Evolutionary conservation across 2,113 vertebrate species (phyloP).

Genomic region (Sylvilagus bachmani): DNA sequence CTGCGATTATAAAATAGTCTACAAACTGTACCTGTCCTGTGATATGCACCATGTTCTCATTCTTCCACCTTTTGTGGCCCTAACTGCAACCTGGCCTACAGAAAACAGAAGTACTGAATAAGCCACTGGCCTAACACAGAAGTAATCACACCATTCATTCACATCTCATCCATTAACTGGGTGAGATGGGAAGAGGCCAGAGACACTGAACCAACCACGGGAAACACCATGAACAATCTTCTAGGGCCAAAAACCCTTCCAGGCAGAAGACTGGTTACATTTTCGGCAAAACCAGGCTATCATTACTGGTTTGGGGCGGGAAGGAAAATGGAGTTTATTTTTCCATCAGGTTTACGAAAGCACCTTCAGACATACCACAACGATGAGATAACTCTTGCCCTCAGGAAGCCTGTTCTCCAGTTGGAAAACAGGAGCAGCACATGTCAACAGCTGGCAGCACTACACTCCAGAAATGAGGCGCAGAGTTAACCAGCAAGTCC

Average conservation of each 20-base stretch:
- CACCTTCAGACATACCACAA: conserved; percentile 20
- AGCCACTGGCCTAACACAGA: not conserved
- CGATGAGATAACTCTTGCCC: conserved; percentile 1
- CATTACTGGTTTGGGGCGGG: not conserved
- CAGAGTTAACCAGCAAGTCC: not conserved
- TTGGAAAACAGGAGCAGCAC: conserved; percentile 51
- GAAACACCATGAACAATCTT: not conserved
- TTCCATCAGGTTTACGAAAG: not conserved
- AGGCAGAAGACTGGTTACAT: not conserved
- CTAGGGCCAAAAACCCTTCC: not conserved
- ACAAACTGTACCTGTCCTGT: not conserved
- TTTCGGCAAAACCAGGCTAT: not conserved
- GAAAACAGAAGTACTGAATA: not conserved
- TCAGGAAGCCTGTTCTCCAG: conserved; percentile 50
- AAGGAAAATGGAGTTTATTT: conserved; percentile 25
- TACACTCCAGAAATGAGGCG: not conserved
- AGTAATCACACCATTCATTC: not conserved
- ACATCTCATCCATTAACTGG: not conserved
- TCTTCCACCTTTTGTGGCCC: not conserved
- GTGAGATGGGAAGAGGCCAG: not conserved
- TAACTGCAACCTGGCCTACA: not conserved
- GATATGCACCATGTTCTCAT: conserved; percentile 9
- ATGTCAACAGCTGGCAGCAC: conserved; percentile 23
- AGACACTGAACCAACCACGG: not conserved
- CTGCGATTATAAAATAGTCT: not conserved